Conservation (phyloP, 2,113 vertebrate species). For the Eulacestoma nigropectus region DNA sequence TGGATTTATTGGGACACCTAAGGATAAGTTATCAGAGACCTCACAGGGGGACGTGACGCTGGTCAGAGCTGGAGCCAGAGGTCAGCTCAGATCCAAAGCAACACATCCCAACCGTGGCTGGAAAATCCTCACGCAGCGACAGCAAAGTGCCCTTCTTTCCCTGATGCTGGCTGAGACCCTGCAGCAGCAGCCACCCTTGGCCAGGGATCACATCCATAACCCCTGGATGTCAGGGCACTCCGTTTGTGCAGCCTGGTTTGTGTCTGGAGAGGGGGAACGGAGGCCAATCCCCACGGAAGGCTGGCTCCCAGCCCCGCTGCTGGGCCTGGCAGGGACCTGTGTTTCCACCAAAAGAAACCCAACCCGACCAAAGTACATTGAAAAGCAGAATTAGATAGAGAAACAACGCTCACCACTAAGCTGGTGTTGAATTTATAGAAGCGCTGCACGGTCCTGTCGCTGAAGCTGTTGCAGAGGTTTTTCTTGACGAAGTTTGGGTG, state of each 20-base stretch:
- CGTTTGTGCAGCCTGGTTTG: not conserved
- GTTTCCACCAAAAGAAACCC: not conserved
- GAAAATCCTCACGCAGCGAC: not conserved
- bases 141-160: not conserved
- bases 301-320: not conserved
- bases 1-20: not conserved
- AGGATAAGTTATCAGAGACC: not conserved
- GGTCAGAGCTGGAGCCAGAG: not conserved
- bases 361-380: not conserved
- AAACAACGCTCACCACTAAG: conserved; percentile 78
- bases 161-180: not conserved
- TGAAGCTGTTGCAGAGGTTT: conserved; percentile 98
- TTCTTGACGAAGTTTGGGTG: conserved; percentile 99
- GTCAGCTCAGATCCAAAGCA: not conserved
- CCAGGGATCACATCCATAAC: not conserved
- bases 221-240: not conserved
- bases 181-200: not conserved
- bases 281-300: not conserved
- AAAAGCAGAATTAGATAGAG: not conserved
- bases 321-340: not conserved
- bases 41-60: not conserved
- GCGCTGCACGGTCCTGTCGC: conserved; percentile 94
- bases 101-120: not conserved
- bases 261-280: not conserved
- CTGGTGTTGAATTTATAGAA: conserved; percentile 99